phyloP scores from a whole-genome alignment of 2,888 invertebrate species.

The Drosophila imparisetae region DNA sequence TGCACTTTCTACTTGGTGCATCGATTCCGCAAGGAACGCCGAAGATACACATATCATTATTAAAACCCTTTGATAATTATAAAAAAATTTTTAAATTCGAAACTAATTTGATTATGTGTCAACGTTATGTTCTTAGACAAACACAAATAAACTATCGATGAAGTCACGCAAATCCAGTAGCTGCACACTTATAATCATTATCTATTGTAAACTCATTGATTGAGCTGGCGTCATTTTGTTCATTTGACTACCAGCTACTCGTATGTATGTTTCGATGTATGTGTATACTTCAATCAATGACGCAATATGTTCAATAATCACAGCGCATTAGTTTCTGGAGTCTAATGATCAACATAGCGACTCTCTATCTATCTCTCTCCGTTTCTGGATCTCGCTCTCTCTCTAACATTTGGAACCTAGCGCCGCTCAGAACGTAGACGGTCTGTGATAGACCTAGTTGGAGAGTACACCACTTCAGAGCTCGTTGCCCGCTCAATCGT shows the following conservation, averaged over 20 bases:
- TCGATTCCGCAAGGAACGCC: slow-evolving; percentile 73
- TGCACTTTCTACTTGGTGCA: slow-evolving; percentile 70
- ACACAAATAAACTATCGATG: slow-evolving; percentile 19
- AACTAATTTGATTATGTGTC: slow-evolving; percentile 1
- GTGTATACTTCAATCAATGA: slow-evolving; percentile 37
- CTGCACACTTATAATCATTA: slow-evolving; percentile 12
- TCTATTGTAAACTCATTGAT: background rate
- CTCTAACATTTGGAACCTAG: slow-evolving; percentile 14
- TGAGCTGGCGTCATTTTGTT: slow-evolving; percentile 31
- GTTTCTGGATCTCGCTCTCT: slow-evolving; percentile 10
- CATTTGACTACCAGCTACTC: background rate
- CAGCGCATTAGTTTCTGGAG: slow-evolving; percentile 39
- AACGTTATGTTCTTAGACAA: slow-evolving; percentile 1
- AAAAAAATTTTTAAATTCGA: background rate
- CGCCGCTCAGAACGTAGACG: slow-evolving; percentile 16
- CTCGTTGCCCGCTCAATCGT: slow-evolving; percentile 20
- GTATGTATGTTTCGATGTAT: background rate
- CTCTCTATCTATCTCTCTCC: slow-evolving; percentile 4
- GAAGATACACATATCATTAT: slow-evolving; percentile 56
- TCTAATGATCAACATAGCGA: slow-evolving; percentile 15
- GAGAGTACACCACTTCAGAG: slow-evolving; percentile 43
- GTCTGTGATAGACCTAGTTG: slow-evolving; percentile 31
- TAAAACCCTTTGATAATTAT: slow-evolving; percentile 33
- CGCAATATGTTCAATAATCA: slow-evolving; percentile 57
- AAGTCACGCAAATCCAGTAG: slow-evolving; percentile 1